Base-by-base conservation (phyloP, 2,797 vertebrate genomes). In the Rhabdomys pumilio region DNA sequence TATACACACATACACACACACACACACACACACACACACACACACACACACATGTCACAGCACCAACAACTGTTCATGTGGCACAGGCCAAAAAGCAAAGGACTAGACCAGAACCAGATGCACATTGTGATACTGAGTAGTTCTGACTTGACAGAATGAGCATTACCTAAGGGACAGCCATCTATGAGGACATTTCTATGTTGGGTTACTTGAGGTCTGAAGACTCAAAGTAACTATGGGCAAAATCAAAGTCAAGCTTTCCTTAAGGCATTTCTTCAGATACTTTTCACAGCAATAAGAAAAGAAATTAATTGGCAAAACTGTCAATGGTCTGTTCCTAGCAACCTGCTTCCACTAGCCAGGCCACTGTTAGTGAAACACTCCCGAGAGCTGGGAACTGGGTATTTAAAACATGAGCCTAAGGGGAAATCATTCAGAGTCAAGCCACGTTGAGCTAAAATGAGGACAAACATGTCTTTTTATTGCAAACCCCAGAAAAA, bases 401-500 rank as follows among this genome's bases (percentile, higher is more conserved):
- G 63, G 75, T n/a, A 20, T 59, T 82, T 53, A n/a, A 72, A 82
- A 79, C 77, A 50, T 50, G 57, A 76, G 20, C 29, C 57, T 47
- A 34, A 24, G 87, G 26, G 41, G 11, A 20, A 61, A 61, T 17
- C 13, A 6, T 53, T 79, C 44, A 79, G 59, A 50, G 47, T 79
- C 44, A 79, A 79, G 47, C 44, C 75, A 90, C 19, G 26, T 81
- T 19, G 81, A 95, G 91, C 81, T 81, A 91, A 84, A 96, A 77
- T 19, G 13, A 57, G 50, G 22, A 3, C 11, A 63, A 86, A 82
- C 12, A 65, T 26, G 11, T 86, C 44, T 91, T 90, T 81, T 90
- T 81, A n/a, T 31, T 9, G 41, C 34, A 92, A 92, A 95, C 44
- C 38, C 94, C 55, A 77, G 90, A 94, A 93, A 92, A 89, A 61